phyloP scores from a whole-genome alignment of 2,888 invertebrate genomes.

The Stenurella melanura region DNA sequence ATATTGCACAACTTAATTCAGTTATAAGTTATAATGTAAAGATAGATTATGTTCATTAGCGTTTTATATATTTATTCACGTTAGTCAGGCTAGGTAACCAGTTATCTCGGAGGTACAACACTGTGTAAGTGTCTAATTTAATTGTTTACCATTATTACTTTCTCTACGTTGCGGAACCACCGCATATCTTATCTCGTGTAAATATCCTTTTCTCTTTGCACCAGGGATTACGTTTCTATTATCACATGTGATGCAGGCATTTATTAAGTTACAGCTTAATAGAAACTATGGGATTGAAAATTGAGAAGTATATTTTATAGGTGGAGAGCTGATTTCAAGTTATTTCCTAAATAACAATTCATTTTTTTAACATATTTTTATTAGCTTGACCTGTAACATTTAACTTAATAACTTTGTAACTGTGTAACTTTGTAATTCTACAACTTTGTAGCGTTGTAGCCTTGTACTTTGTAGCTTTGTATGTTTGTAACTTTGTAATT shows the following conservation, averaged over 20 bases:
- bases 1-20: not conserved
- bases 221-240: constrained; percentile 1
- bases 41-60: constrained; percentile 1
- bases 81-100: constrained; percentile 10
- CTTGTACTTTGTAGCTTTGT: no score
- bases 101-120: constrained; percentile 5
- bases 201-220: constrained; percentile 5
- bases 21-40: not conserved
- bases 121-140: constrained; percentile 24
- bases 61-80: constrained; percentile 15
- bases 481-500: no score
- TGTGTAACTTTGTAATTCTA: no score
- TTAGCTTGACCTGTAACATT: no score
- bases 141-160: constrained; percentile 37
- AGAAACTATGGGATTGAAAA: not conserved
- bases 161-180: constrained; percentile 30
- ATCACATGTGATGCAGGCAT: not conserved
- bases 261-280: not conserved
- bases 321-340: no score
- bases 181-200: constrained; percentile 21
- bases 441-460: no score
- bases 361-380: no score
- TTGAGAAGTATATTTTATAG: no score
- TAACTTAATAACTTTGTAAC: no score
- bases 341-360: no score